Percentiles rank a stretch among this genome's conserved stretches.
Evolutionary conservation across 2,888 invertebrate species (phyloP).

Genomic region (Heliconius sara): DNA sequence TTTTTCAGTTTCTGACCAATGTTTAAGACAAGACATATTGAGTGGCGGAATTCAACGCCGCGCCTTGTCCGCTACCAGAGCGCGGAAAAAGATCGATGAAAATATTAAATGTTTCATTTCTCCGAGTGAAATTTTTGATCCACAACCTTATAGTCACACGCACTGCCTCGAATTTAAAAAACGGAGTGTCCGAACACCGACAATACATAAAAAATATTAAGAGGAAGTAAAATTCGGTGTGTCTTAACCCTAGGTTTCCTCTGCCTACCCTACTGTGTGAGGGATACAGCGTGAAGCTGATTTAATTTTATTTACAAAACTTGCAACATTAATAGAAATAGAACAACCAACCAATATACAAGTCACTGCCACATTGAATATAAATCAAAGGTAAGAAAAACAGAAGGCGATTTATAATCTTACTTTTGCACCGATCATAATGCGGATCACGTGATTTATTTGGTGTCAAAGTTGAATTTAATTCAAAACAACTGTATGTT

Average conservation of each 20-base stretch:
- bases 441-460: slow-evolving; percentile 74
- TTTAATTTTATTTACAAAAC: neutral
- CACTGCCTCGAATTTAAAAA: neutral
- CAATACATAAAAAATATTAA: neutral
- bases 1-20: no score
- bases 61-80: no score
- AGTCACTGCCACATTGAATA: slow-evolving; percentile 41
- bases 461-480: slow-evolving; percentile 78
- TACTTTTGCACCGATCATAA: slow-evolving; percentile 68
- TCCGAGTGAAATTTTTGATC: no score
- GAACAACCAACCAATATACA: slow-evolving; percentile 18
- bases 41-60: no score
- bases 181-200: neutral
- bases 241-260: no score
- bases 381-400: slow-evolving; percentile 46
- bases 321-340: neutral
- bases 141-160: neutral
- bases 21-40: no score
- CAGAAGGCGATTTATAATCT: slow-evolving; percentile 61
- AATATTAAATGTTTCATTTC: no score
- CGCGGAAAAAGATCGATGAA: no score
- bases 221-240: neutral
- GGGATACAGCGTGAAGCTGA: no score
- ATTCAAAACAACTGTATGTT: slow-evolving; percentile 63
- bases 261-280: no score